A percentile compares a stretch with the other conserved stretches of the same genome.
These are phyloP conservation scores for Lycaon pictus DNA, from an alignment of 2,113 vertebrate genomes.

Conservation along the genomic window DNA sequence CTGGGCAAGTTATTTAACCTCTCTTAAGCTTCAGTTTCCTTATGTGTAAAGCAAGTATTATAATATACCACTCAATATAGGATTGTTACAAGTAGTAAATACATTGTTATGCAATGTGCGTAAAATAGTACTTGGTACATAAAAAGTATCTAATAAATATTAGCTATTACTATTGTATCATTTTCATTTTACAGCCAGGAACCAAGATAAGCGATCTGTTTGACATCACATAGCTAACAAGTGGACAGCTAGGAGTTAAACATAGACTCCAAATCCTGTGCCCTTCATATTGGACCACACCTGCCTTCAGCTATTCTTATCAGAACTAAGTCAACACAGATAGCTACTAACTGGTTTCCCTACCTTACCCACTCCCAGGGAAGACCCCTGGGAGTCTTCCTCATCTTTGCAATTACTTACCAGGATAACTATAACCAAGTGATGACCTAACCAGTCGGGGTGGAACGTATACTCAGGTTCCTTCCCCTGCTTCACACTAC, in stretches of 20 bases:
- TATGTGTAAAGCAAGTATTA: background rate
- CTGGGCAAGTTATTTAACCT: background rate
- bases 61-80: background rate
- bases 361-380: background rate
- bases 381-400: background rate
- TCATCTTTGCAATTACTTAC: background rate
- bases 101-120: background rate
- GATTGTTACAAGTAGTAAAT: background rate
- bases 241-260: background rate
- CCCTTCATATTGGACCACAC: background rate
- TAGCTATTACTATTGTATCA: background rate
- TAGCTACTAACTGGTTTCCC: background rate
- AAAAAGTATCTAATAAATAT: background rate
- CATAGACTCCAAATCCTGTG: background rate
- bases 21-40: background rate
- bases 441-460: background rate
- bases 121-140: background rate
- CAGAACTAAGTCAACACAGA: background rate
- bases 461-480: background rate
- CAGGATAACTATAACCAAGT: background rate
- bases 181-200: slow-evolving; percentile 3
- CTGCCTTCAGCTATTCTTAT: background rate
- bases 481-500: background rate
- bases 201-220: background rate
- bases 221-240: background rate